Conservation (phyloP, 2,888 invertebrate species). For the Acrobasis consociella region DNA sequence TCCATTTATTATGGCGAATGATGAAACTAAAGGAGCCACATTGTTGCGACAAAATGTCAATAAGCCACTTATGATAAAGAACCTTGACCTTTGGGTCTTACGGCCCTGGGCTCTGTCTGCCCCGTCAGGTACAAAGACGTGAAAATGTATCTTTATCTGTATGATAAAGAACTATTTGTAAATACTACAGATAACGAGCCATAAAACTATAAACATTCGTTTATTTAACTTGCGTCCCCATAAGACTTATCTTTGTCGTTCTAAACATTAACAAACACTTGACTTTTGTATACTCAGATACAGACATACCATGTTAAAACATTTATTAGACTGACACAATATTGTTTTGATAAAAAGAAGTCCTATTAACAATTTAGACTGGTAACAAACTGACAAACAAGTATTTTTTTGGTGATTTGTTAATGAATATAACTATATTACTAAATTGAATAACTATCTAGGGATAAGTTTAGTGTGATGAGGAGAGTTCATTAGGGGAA, state of each 20-base stretch:
- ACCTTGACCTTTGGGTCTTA: too few species aligned
- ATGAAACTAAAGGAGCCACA: not conserved
- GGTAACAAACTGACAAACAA: too few species aligned
- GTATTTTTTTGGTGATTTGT: too few species aligned
- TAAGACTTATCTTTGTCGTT: slow-evolving; percentile 20
- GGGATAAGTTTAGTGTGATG: too few species aligned
- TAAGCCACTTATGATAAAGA: slow-evolving; percentile 12
- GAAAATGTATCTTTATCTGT: too few species aligned
- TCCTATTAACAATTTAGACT: too few species aligned
- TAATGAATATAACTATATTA: too few species aligned
- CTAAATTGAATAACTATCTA: too few species aligned
- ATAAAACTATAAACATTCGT: slow-evolving; percentile 19
- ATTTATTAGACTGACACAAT: slow-evolving; percentile 2
- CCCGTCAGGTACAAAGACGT: too few species aligned
- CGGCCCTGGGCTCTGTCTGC: too few species aligned
- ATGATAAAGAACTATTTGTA: slow-evolving; percentile 24
- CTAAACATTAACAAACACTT: slow-evolving; percentile 11
- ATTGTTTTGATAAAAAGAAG: slow-evolving; percentile 6
- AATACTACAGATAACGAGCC: slow-evolving; percentile 16
- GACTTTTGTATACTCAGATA: not conserved
- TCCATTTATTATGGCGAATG: slow-evolving; percentile 1
- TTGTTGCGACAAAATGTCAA: slow-evolving; percentile 10
- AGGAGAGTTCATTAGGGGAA: too few species aligned
- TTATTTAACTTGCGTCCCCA: slow-evolving; percentile 21
- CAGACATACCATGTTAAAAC: not conserved